Percentiles rank a stretch among this genome's conserved stretches.
phyloP scores from a whole-genome alignment of 2,797 vertebrate genomes.

The Peromyscus melanophrys region DNA sequence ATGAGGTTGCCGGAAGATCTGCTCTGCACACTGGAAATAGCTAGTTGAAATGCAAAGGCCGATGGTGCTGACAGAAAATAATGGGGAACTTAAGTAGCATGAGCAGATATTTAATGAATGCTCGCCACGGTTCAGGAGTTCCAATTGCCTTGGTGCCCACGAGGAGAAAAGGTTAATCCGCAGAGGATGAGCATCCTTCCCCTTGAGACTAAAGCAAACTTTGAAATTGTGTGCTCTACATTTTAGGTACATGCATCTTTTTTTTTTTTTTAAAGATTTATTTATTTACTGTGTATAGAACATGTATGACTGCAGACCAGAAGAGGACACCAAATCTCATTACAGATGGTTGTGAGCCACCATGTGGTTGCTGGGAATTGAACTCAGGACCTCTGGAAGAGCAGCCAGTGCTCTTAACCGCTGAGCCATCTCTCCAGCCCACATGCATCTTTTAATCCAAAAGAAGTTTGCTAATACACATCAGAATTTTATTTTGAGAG shows the following conservation, averaged over 20 bases:
- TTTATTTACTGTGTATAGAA: too few relatives aligned
- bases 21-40: conserved; percentile 5
- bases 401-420: too few relatives aligned
- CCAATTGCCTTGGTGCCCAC: conserved; percentile 3
- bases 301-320: too few relatives aligned
- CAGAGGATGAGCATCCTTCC: neutral
- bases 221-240: conserved; percentile 47
- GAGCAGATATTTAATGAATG: conserved; percentile 18
- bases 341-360: too few relatives aligned
- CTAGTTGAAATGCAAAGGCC: conserved; percentile 41
- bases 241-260: neutral
- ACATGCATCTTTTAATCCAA: conserved; percentile 10
- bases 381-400: too few relatives aligned
- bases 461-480: conserved; percentile 16
- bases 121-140: neutral
- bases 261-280: too few relatives aligned
- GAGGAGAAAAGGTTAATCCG: conserved; percentile 20
- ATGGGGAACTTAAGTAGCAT: conserved; percentile 9
- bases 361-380: too few relatives aligned
- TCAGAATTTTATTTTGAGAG: neutral
- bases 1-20: neutral
- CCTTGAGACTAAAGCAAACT: conserved; percentile 53
- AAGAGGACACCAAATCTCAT: too few relatives aligned
- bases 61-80: conserved; percentile 21
- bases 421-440: too few relatives aligned